Evolutionary conservation across 2,888 invertebrate species (phyloP), one percentile per base, ranked within the genome.

Genomic region (Agrochola lota): DNA sequence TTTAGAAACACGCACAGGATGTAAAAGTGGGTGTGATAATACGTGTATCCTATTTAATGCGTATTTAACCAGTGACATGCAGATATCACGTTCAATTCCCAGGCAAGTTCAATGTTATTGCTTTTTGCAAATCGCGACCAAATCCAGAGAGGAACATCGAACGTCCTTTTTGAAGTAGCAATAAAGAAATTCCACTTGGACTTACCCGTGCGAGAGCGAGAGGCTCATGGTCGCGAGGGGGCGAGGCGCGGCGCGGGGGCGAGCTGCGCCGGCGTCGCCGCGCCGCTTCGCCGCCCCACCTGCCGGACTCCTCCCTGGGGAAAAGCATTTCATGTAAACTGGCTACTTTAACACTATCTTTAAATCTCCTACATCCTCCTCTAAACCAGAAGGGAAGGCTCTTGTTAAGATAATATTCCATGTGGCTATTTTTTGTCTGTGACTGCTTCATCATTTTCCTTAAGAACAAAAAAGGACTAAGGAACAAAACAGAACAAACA

Each of bases 211-310:
- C 93, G 85, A 97, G 95, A 63, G 96, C 94, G 79, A 96, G 95
- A 26, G 96, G 96, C 90, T 96, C 96, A 95, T 96, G 95, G 85
- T 95, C 95, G 55, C 95, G 92, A 67, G 94, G 95, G 87, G 95
- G 96, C 70, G 96, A 97, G 94, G 93, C 96, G 95, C 96, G 97
- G 96, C 95, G 96, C 94, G 95, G 97, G 94, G 97, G 97, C 94
- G 95, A 96, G 95, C 93, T 97, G 96, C 95, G 97, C 95, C 95
- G 96, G 91, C 96, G 96, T 84, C 97, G 97, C 89, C 97, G 95
- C 95, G 97, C 94, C 92, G 95, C 94, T 85, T 96, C 96, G 90
- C 95, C 93, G 84, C 94, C 95, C 96, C 96, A 96, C 95, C 97
- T 94, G 96, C 95, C 97, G 94, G 93, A 97, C 97, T 97, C 97